A percentile compares a stretch with the other conserved stretches of the same genome.
phyloP scores from a whole-genome alignment of 2,113 vertebrate genomes.

The Pelvicachromis taeniatus region DNA sequence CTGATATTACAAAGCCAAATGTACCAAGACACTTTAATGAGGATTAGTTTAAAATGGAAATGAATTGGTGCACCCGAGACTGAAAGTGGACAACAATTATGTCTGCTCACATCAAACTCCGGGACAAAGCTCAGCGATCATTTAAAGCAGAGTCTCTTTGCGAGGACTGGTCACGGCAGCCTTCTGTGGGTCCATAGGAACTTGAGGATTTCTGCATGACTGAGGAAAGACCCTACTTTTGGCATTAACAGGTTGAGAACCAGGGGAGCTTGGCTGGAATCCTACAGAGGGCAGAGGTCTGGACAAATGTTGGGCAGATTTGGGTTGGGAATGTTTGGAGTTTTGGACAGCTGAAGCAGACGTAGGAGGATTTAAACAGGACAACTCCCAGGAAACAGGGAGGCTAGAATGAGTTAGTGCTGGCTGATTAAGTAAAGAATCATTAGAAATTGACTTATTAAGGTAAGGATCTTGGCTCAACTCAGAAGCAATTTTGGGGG shows the following conservation, averaged over 20 bases:
- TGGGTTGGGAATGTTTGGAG: not conserved
- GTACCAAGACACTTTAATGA: not conserved
- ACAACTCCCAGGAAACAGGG: not conserved
- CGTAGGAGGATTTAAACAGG: not conserved
- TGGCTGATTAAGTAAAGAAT: constrained; percentile 1
- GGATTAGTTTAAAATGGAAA: not conserved
- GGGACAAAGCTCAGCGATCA: not conserved
- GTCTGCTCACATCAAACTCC: constrained; percentile 64
- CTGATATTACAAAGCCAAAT: not conserved
- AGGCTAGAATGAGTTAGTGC: constrained; percentile 4
- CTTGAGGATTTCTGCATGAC: constrained; percentile 13
- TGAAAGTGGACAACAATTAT: constrained; percentile 5
- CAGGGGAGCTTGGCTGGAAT: not conserved
- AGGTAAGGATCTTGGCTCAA: not conserved
- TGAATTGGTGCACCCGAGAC: not conserved
- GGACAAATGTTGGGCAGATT: not conserved
- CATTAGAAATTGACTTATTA: constrained; percentile 40
- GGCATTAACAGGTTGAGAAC: not conserved
- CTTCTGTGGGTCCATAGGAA: constrained; percentile 35
- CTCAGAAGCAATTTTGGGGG: not conserved
- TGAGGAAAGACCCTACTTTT: constrained; percentile 6
- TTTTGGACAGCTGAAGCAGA: not conserved
- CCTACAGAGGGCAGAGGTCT: not conserved
- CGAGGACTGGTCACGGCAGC: constrained; percentile 39
- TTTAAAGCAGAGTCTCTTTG: constrained; percentile 71